phyloP scores from a whole-genome alignment of 2,888 invertebrate species.

The Allophyes oxyacanthae region DNA sequence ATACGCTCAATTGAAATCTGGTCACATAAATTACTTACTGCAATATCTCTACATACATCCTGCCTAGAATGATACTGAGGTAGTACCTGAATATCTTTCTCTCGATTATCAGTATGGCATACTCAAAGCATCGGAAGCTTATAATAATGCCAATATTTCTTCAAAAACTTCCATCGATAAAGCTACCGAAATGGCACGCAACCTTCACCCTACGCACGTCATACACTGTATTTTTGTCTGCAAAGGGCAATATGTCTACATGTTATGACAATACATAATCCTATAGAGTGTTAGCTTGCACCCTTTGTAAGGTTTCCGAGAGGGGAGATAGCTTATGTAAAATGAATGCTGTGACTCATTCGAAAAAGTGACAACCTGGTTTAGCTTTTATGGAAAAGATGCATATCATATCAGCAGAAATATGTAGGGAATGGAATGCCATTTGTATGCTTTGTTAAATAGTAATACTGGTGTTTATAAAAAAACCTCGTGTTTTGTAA shows the following conservation, averaged over 20 bases:
- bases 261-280: conserved; percentile 21
- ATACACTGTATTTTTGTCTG: conserved; percentile 4
- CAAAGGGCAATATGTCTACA: conserved; percentile 28
- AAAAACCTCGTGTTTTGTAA: no score
- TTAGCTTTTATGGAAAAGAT: conserved; percentile 28
- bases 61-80: no score
- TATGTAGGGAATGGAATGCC: background rate
- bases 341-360: conserved; percentile 39
- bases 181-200: conserved; percentile 3
- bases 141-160: no score
- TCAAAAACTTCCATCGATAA: conserved; percentile 16
- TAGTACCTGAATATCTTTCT: no score
- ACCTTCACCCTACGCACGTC: conserved; percentile 6
- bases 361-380: conserved; percentile 40
- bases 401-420: conserved; percentile 12
- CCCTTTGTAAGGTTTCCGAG: conserved; percentile 60
- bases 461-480: no score
- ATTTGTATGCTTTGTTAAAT: background rate
- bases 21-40: no score
- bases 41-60: no score
- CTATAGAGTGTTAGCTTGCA: conserved; percentile 41
- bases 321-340: conserved; percentile 48
- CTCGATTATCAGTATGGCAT: no score
- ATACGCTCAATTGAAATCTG: no score
- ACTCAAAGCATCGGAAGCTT: no score